Evolutionary conservation across 2,888 invertebrate species (phyloP), one percentile per base, ranked within the genome.

Genomic region (Isoperla grammatica): DNA sequence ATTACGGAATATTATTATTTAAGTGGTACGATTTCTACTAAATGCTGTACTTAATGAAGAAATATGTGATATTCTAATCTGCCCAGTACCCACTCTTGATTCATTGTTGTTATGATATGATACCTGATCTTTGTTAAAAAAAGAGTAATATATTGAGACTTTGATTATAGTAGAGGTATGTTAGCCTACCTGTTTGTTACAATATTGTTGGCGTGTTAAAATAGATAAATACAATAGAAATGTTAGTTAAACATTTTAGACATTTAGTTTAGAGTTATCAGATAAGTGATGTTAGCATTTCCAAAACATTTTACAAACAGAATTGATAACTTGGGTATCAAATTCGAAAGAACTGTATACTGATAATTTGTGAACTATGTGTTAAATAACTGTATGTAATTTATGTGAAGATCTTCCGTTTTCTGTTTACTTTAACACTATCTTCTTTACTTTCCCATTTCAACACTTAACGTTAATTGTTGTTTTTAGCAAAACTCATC

Each of bases 51-150:
- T 64, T 61, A 62, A 61, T 56, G 60, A 57, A 56, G 64, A 61
- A 60, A 61, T 59, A 63, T 64, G 64, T 64, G 64, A 64, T 64
- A 64, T 60, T 61, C 57, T 50, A 63, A 56, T 64, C 63, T 63
- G 63, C 61, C 64, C 63, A 63, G 61, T 63, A 61, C 61, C 64
- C 63, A 63, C 58, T 64, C 64, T 64, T 61, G 58, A 59, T 15
- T 53, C 39, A 29, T 8, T 29, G 39, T 61, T 63, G 61, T 61
- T 63, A 60, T 62, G 37, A 45, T 15, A 29, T 55, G 58, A 61
- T 49, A 62, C 62, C 62, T 64, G 61, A 64, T 64, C 57, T 64
- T 61, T 64, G 62, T 64, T 63, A 53, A 55, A 35, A 29, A 29
- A 29, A 29, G 29, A 29, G 29, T 29, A 29, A 29, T 29, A 29